Evolutionary conservation across 1,140 invertebrate genomes (phyloP), one percentile per base, ranked within the genome.

Genomic region (Apis laboriosa): DNA sequence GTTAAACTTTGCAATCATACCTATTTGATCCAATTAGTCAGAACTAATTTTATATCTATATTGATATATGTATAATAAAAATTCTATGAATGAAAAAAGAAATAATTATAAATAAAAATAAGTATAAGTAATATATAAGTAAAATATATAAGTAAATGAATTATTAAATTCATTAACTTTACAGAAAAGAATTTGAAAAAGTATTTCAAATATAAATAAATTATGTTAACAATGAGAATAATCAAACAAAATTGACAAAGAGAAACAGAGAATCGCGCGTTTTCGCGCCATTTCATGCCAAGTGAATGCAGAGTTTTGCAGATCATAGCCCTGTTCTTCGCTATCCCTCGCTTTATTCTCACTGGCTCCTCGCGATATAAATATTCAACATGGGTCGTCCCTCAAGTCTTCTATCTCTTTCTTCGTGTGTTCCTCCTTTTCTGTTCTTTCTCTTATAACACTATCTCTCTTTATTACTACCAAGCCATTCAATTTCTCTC

Each of bases 321-420:
- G 53, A 83, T 83, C 74, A 17, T 51, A 73, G 74, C 61, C 34
- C 21, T 84, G 75, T 86, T 84, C 53, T 49, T 49, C 21, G 53
- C 73, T 55, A 77, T 74, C 60, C 80, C 66, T 63, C 70, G 75
- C 53, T 83, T 63, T 84, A 72, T 73, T 81, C 82, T 72, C 61
- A 67, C 64, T 86, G 83, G 83, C 73, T 80, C 77, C 74, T 58
- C 77, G 28, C 84, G 88, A 89, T 89, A 89, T 88, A 89, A 89
- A 89, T 88, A 89, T 89, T 89, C 86, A 83, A 86, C 86, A 86
- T 89, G 80, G 85, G 70, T 88, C 83, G 73, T 78, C 83, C 83
- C 76, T 86, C 76, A 67, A 66, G 43, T 28, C 24, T 66, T 77
- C 75, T 70, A 72, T 83, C 84, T 64, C 77, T 49, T 75, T 84